Evolutionary conservation across 2,113 vertebrate species (phyloP).

Genomic region (Mormyrus lacerda): DNA sequence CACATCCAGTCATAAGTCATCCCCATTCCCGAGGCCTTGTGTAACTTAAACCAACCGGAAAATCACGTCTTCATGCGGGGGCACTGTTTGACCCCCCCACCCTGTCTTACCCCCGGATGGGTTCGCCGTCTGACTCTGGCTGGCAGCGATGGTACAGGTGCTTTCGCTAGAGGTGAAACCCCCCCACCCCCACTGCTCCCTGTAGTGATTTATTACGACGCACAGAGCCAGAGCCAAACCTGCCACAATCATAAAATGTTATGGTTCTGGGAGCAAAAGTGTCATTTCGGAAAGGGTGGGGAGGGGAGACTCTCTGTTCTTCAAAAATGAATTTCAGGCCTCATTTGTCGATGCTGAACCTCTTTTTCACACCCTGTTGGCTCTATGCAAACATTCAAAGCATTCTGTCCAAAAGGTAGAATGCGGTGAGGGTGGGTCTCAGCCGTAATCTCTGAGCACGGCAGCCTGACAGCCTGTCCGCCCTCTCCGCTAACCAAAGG

Average conservation of each 20-base stretch:
- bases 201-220: conserved; percentile 20
- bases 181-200: neutral
- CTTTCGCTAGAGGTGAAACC: neutral
- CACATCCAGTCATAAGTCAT: neutral
- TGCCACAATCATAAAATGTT: conserved; percentile 29
- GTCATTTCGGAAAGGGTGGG: conserved; percentile 32
- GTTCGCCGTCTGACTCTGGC: neutral
- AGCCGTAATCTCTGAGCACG: neutral
- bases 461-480: neutral
- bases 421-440: neutral
- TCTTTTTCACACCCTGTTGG: conserved; percentile 36
- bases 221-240: conserved; percentile 19
- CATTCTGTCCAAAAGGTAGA: conserved; percentile 18
- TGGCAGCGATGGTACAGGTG: neutral
- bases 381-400: conserved; percentile 41
- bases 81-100: neutral
- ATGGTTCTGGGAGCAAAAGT: conserved; percentile 25
- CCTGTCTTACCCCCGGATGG: neutral
- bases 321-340: conserved; percentile 56
- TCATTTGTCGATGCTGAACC: conserved; percentile 43
- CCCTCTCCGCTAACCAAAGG: neutral
- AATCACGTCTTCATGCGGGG: neutral
- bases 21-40: neutral
- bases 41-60: neutral
- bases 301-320: conserved; percentile 24